Evolutionary conservation across 2,888 invertebrate species (phyloP).

Genomic region (Microplitis manilae): DNA sequence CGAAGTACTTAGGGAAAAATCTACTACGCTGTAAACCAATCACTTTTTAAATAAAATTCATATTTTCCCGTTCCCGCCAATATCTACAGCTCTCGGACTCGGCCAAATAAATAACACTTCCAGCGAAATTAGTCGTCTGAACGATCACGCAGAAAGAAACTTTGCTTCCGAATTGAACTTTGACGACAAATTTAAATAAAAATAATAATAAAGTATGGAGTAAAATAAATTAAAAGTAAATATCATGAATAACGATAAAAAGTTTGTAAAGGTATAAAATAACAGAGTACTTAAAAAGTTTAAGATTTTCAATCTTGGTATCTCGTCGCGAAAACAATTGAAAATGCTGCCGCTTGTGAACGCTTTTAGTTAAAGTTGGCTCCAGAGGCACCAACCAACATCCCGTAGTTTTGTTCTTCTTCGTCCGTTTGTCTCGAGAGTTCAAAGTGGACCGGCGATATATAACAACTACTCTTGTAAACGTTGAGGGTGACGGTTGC

Average conservation of each 20-base stretch:
- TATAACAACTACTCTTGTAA: conserved; percentile 13
- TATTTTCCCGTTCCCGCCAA: too few species aligned
- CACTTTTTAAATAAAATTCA: too few species aligned
- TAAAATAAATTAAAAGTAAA: not conserved
- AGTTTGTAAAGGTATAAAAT: conserved; percentile 13
- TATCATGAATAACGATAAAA: conserved; percentile 28
- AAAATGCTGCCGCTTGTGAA: not conserved
- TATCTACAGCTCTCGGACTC: too few species aligned
- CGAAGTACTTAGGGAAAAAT: too few species aligned
- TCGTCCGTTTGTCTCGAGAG: conserved; percentile 13
- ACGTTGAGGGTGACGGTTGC: conserved; percentile 1
- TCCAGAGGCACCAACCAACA: not conserved
- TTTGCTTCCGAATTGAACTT: too few species aligned
- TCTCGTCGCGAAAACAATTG: conserved; percentile 26
- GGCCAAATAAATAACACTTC: too few species aligned
- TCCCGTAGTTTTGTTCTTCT: not conserved
- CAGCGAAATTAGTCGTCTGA: too few species aligned
- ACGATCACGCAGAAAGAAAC: not conserved
- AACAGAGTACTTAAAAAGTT: conserved; percentile 32
- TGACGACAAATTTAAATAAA: not conserved
- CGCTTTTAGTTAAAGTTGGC: not conserved
- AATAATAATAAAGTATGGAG: not conserved
- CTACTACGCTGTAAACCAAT: too few species aligned
- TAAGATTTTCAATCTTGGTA: conserved; percentile 29
- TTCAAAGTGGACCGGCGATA: conserved; percentile 9